phyloP scores from a whole-genome alignment of 2,797 vertebrate species.

The Steatocranus sp. region DNA sequence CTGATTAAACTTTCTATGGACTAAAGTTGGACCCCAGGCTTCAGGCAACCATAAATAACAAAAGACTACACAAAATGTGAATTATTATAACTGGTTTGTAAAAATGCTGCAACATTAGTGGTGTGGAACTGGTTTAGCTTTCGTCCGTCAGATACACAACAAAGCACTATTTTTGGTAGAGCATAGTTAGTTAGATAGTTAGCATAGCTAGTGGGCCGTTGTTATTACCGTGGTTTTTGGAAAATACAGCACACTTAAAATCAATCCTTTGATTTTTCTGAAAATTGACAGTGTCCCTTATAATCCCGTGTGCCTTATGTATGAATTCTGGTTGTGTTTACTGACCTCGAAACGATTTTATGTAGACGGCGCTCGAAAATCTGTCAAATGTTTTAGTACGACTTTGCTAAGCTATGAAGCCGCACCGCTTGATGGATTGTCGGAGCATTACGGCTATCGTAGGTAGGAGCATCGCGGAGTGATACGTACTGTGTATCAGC shows the following conservation, averaged over 20 bases:
- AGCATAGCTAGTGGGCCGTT: background rate
- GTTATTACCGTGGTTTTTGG: background rate
- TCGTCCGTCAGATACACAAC: background rate
- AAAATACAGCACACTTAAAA: rapidly evolving
- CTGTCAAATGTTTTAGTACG: too few species aligned
- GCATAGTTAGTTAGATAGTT: too few species aligned
- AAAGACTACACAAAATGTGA: background rate
- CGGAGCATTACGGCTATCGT: rapidly evolving
- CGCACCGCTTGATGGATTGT: too few species aligned
- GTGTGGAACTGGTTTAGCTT: background rate
- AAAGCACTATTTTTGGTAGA: background rate
- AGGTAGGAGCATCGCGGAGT: too few species aligned
- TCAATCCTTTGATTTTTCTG: background rate
- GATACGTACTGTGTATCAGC: too few species aligned
- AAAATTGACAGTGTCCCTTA: background rate
- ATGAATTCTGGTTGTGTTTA: background rate
- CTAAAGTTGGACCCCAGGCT: background rate
- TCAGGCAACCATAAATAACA: background rate
- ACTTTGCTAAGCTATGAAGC: too few species aligned
- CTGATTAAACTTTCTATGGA: background rate
- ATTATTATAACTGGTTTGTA: background rate
- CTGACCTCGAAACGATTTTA: rapidly evolving
- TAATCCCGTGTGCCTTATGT: rapidly evolving
- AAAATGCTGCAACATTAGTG: rapidly evolving
- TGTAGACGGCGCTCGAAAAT: rapidly evolving